phyloP scores from a whole-genome alignment of 2,888 invertebrate genomes.

The Sipunculus nudus region DNA sequence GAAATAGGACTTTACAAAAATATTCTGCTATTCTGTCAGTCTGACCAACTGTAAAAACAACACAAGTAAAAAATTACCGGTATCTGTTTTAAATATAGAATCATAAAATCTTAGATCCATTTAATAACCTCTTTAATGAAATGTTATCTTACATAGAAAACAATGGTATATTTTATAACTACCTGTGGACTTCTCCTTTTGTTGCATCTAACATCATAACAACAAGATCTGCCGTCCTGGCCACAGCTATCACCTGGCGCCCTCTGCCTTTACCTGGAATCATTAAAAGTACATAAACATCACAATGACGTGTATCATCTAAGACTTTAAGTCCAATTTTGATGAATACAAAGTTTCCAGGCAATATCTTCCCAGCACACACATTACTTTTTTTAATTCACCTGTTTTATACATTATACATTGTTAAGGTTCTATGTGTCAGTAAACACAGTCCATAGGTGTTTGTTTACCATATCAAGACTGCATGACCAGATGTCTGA shows the following conservation, averaged over 20 bases:
- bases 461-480: too few species aligned
- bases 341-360: neutral
- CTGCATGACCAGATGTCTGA: too few species aligned
- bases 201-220: slow-evolving; percentile 99
- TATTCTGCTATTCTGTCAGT: too few species aligned
- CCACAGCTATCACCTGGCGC: slow-evolving; percentile 96
- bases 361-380: neutral
- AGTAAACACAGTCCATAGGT: too few species aligned
- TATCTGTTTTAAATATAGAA: neutral
- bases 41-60: too few species aligned
- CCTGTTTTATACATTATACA: too few species aligned
- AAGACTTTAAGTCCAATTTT: too few species aligned
- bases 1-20: too few species aligned
- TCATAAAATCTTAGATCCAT: neutral
- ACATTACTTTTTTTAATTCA: too few species aligned
- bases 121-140: slow-evolving; percentile 3
- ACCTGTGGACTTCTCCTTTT: slow-evolving; percentile 92
- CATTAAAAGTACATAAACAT: slow-evolving; percentile 16
- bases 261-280: slow-evolving; percentile 83
- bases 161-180: slow-evolving; percentile 19
- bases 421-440: too few species aligned
- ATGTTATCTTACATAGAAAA: too few species aligned
- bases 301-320: neutral
- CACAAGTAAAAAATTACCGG: too few species aligned
- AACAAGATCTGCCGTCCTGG: slow-evolving; percentile 95